These are phyloP conservation scores for Porites lutea DNA, from an alignment of 64 coral and sea anemone genomes.

Conservation along the genomic window DNA sequence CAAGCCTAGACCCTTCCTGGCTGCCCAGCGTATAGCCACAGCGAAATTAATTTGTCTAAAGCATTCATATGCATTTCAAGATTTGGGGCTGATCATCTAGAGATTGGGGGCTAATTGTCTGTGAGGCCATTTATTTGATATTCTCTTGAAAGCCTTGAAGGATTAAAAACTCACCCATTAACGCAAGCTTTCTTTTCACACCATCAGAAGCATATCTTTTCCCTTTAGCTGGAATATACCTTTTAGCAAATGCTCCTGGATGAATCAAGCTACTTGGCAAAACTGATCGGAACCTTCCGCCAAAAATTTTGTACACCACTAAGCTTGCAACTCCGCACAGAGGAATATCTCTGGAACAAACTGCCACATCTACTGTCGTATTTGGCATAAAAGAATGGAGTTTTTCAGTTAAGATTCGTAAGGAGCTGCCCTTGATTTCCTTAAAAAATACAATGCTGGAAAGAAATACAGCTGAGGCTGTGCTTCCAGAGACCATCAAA, in stretches of 20 bases:
- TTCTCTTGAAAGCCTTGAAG: neutral
- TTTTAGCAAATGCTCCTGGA: slow-evolving; percentile 95
- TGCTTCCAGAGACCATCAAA: slow-evolving; percentile 43
- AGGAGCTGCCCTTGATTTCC: slow-evolving; percentile 9
- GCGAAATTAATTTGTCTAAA: too few relatives aligned
- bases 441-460: slow-evolving; percentile 41
- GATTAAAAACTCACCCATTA: slow-evolving; percentile 50
- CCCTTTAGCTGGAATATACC: slow-evolving; percentile 70
- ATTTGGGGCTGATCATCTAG: too few relatives aligned
- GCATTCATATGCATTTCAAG: too few relatives aligned
- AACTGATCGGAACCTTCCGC: slow-evolving; percentile 79
- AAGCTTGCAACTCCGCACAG: slow-evolving; percentile 64
- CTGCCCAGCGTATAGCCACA: too few relatives aligned
- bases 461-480: slow-evolving; percentile 65
- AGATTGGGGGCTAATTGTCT: too few relatives aligned
- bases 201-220: slow-evolving; percentile 75
- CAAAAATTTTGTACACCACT: slow-evolving; percentile 75
- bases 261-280: slow-evolving; percentile 91
- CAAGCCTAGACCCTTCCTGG: too few relatives aligned
- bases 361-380: slow-evolving; percentile 14
- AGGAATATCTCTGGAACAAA: slow-evolving; percentile 36
- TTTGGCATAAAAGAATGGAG: slow-evolving; percentile 15
- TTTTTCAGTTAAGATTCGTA: slow-evolving; percentile 2
- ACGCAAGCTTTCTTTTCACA: slow-evolving; percentile 62
- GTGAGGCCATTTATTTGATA: too few relatives aligned